Conservation (phyloP, 23 tunicate species). For the Trididemnum clinides region DNA sequence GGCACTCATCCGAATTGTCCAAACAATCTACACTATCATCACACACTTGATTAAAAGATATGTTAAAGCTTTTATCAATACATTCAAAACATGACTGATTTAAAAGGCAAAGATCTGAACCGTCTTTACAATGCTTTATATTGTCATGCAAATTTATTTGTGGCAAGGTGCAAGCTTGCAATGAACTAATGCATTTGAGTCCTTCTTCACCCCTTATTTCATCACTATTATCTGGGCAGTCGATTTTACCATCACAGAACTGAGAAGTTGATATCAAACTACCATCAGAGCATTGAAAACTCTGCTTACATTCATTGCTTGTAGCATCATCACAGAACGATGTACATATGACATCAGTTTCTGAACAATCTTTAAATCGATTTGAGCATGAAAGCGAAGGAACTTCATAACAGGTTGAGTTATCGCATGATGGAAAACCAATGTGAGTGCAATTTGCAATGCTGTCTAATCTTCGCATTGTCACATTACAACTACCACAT, state of each 20-base stretch:
- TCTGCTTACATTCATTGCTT: neutral
- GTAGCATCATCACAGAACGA: neutral
- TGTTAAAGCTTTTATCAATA: neutral
- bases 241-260: constrained; percentile 8
- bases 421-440: neutral
- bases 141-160: constrained; percentile 34
- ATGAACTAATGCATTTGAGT: neutral
- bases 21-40: constrained; percentile 42
- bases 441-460: neutral
- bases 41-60: constrained; percentile 39
- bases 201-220: constrained; percentile 1
- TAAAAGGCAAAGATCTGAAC: constrained; percentile 39
- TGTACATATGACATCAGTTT: constrained; percentile 4
- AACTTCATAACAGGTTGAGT: neutral
- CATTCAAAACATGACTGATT: constrained; percentile 33
- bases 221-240: constrained; percentile 25
- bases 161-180: neutral
- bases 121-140: constrained; percentile 35
- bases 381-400: neutral
- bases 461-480: neutral
- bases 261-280: neutral
- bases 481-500: constrained; percentile 1
- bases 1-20: constrained; percentile 52
- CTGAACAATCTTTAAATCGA: neutral
- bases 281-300: constrained; percentile 6